Conservation (phyloP, 2,113 vertebrate genomes). For the Orthochromis indermauri region DNA sequence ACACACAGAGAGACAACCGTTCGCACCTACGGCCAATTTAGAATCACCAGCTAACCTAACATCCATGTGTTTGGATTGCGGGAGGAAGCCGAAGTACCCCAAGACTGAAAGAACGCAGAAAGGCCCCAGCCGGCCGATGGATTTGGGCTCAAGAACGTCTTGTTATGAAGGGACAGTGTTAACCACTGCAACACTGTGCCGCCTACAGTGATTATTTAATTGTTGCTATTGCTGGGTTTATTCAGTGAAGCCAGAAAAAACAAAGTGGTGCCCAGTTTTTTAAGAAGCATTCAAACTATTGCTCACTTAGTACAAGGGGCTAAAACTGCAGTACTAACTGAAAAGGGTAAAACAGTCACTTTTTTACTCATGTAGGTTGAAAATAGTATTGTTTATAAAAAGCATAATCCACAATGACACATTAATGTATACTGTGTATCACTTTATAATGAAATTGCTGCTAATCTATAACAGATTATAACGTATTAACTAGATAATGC, state of each 20-base stretch:
- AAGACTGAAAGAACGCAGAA: neutral
- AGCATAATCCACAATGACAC: neutral
- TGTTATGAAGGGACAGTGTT: neutral
- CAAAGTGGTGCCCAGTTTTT: neutral
- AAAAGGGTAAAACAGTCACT: neutral
- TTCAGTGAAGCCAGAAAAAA: neutral
- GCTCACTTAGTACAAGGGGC: neutral
- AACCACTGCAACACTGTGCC: neutral
- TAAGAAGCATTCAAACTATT: neutral
- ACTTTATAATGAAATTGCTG: neutral
- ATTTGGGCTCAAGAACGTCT: neutral
- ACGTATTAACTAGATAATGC: neutral
- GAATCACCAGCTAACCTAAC: neutral
- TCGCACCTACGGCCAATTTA: neutral
- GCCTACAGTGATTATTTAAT: neutral
- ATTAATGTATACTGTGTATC: neutral
- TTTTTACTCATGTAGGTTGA: neutral
- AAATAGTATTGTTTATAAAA: neutral
- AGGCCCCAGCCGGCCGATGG: neutral
- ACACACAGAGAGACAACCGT: neutral
- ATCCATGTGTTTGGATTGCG: neutral
- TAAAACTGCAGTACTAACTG: neutral
- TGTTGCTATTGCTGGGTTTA: neutral
- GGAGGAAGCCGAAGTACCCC: neutral
- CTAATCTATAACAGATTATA: neutral